Conservation (phyloP, 2,113 vertebrate species). For the Ivindomyrus marchei region DNA sequence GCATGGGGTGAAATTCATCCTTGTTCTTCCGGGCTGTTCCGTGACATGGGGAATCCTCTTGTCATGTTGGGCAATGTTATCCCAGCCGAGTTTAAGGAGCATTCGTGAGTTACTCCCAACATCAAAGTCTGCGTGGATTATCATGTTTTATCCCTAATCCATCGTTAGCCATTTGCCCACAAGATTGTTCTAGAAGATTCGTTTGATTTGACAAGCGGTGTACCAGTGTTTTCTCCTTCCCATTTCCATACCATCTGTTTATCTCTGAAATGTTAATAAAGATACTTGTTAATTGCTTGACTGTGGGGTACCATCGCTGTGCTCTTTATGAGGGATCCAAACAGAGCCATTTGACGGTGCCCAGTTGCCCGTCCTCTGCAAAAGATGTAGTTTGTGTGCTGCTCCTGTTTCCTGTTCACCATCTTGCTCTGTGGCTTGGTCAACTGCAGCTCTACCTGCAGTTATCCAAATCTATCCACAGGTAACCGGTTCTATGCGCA, state of each 20-base stretch:
- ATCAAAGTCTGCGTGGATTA: neutral
- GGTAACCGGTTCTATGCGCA: too few species aligned
- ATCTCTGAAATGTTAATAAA: conserved; percentile 35
- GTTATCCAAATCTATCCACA: neutral
- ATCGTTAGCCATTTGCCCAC: neutral
- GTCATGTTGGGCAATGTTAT: neutral
- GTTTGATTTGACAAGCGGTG: conserved; percentile 14
- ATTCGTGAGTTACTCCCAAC: neutral
- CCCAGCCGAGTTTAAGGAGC: neutral
- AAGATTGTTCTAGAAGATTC: neutral
- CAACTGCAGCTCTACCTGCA: neutral
- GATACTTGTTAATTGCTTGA: conserved; percentile 27
- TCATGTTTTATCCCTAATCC: neutral
- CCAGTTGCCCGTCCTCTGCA: neutral
- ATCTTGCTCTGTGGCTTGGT: too few species aligned
- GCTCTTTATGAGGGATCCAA: conserved; percentile 20
- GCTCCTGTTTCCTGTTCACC: too few species aligned
- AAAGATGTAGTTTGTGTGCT: neutral
- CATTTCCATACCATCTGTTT: conserved; percentile 22
- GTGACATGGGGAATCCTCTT: neutral
- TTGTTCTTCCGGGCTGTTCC: neutral
- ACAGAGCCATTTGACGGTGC: neutral
- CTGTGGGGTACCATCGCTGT: conserved; percentile 25
- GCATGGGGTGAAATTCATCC: neutral
- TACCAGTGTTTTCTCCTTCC: neutral